A percentile compares a stretch with the other conserved stretches of the same genome.
Conservation (phyloP, 1,140 invertebrate species). For the Lepidurus couesii region DNA sequence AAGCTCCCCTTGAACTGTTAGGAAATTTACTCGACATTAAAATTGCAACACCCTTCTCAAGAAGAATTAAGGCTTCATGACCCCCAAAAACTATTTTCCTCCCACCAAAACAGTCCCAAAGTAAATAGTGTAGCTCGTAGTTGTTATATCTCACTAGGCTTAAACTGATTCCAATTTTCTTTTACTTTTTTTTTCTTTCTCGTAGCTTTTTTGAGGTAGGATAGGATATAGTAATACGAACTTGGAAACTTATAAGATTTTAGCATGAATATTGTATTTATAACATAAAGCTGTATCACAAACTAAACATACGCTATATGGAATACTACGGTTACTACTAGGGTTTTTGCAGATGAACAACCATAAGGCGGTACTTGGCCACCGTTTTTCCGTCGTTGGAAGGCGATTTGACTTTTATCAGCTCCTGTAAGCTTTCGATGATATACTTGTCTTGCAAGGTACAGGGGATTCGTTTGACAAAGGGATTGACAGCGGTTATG, state of each 20-base stretch:
- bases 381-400: conserved; percentile 38
- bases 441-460: conserved; percentile 57
- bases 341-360: conserved; percentile 38
- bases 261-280: neutral
- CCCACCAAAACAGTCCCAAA: neutral
- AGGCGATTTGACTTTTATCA: conserved; percentile 38
- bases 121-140: neutral
- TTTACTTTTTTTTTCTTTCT: no score
- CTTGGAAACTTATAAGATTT: neutral
- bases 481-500: conserved; percentile 66
- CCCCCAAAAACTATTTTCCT: neutral
- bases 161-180: no score
- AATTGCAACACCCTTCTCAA: conserved; percentile 29
- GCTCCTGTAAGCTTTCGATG: conserved; percentile 44
- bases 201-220: no score
- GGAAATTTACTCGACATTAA: conserved; percentile 35
- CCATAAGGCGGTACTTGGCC: conserved; percentile 40
- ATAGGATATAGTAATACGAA: no score
- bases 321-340: neutral
- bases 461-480: conserved; percentile 58
- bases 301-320: neutral
- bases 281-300: neutral
- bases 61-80: neutral
- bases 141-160: neutral
- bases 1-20: conserved; percentile 27